Base-by-base conservation (phyloP, 2,888 invertebrate species). In the Eristalis intricaria region DNA sequence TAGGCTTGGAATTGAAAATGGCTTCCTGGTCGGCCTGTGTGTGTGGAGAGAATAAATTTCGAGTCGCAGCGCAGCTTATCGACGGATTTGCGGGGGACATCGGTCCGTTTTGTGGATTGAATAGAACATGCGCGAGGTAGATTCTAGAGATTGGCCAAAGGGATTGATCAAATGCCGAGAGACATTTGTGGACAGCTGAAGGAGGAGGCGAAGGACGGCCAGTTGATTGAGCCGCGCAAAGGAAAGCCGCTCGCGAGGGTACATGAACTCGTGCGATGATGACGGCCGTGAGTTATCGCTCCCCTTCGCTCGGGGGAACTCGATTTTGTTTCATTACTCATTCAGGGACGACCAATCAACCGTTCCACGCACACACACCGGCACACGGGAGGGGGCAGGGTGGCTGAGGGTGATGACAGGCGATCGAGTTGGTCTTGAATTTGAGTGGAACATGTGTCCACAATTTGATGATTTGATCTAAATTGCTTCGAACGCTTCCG, bases 1-100 rank as follows among this genome's bases (percentile, higher is more conserved):
- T 82, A 58, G 78, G 29, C 60, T 65, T 87, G 68, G 84, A 87
- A 87, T 83, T 79, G 78, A 15, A 86, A 86, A 86, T 86, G 56
- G 78, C 83, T 86, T 87, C 86, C 86, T 87, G 83, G 83, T 81
- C 68, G 43, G 56, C 26, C 22, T n/a, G 19, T 50, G 38, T 35
- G 2, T 32, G 26, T 61, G 70, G 15, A 56, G 63, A 60, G 70
- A 76, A 82, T 83, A 71, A 60, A 68, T 82, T 35, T 77, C 60
- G 19, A 71, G 22, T 61, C 56, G 61, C 23, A 35, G 58, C 58
- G 5, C 8, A 50, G 50, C 71, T 66, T 66, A 22, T 74, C 60
- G 60, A 11, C 22, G 38, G 15, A 50, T 26, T 70, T 74, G 73
- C 40, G 70, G 80, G 75, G 64, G 74, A 79, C 60, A 60, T 38